phyloP scores from a whole-genome alignment of 1,140 invertebrate species.

The Myzus persicae region DNA sequence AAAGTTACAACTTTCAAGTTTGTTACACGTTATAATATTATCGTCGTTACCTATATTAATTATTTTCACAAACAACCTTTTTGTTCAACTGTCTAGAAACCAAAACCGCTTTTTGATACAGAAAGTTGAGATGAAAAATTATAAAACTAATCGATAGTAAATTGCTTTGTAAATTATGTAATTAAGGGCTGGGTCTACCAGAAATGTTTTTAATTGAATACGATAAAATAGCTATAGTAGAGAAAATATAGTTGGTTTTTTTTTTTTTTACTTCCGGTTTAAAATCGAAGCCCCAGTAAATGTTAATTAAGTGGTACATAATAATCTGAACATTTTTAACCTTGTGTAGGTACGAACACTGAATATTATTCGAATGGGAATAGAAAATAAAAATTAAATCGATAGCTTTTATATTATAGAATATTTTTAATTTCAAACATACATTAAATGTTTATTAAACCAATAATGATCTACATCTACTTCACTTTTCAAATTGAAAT shows the following conservation, averaged over 20 bases:
- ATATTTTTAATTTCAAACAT: background rate
- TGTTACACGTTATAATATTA: background rate
- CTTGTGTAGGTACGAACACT: background rate
- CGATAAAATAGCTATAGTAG: too few species aligned
- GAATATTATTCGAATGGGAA: too few species aligned
- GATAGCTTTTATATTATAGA: background rate
- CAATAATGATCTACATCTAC: background rate
- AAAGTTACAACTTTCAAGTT: background rate
- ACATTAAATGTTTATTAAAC: background rate
- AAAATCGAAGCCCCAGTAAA: background rate
- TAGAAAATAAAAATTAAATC: too few species aligned
- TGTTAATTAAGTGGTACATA: background rate
- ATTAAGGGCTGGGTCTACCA: background rate
- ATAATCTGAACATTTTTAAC: background rate
- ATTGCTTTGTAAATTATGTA: background rate
- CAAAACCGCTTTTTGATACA: background rate
- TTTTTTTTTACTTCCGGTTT: background rate
- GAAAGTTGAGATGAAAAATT: background rate
- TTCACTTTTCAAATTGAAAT: background rate
- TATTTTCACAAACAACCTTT: background rate
- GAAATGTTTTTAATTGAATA: background rate
- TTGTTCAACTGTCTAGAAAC: background rate
- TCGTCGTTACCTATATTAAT: background rate
- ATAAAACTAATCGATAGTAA: background rate
- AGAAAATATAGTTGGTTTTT: background rate